A percentile compares a stretch with the other conserved stretches of the same genome.
Conservation (phyloP, 2,113 vertebrate genomes). For the Cottus gobio region DNA sequence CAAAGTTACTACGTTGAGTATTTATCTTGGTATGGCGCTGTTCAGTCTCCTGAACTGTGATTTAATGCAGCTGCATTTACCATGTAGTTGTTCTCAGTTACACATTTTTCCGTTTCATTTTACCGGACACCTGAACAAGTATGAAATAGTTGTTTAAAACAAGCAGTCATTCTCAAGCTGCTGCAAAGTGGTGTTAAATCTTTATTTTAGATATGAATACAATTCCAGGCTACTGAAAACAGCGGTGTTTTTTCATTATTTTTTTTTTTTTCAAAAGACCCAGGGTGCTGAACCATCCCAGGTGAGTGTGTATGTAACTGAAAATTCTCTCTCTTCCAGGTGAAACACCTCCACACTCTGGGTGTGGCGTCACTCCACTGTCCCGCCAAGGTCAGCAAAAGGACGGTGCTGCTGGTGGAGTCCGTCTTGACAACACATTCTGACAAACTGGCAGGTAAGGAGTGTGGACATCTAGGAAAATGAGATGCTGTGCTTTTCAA, state of each 20-base stretch:
- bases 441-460: slow-evolving; percentile 78
- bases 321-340: slow-evolving; percentile 75
- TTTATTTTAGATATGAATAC: no score
- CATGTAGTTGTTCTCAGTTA: no score
- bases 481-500: neutral
- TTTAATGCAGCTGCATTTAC: neutral
- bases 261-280: neutral
- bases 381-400: slow-evolving; percentile 87
- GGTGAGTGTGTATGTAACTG: neutral
- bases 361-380: slow-evolving; percentile 91
- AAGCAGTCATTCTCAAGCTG: no score
- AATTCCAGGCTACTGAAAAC: neutral
- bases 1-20: no score
- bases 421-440: slow-evolving; percentile 87
- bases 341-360: slow-evolving; percentile 92
- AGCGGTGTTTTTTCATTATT: neutral
- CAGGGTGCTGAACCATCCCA: neutral
- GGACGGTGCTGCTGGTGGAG: slow-evolving; percentile 89
- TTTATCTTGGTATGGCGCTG: no score
- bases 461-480: no score
- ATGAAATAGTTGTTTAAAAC: no score
- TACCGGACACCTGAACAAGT: no score
- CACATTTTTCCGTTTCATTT: no score
- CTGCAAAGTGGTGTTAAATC: no score
- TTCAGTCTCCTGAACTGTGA: neutral